phyloP scores from a whole-genome alignment of 2,888 invertebrate genomes.

The Tenthredo livida region DNA sequence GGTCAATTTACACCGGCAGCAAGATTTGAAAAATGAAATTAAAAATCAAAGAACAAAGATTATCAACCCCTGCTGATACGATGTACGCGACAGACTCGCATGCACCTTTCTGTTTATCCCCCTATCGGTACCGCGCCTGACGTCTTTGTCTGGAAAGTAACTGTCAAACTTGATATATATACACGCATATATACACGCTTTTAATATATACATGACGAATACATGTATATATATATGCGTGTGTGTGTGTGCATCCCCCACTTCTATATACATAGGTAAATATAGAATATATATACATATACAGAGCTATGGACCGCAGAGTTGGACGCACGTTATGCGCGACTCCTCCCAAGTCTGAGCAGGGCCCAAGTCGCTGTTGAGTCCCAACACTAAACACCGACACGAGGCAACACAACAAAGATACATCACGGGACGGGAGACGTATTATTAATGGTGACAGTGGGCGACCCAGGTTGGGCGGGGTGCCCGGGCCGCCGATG shows the following conservation, averaged over 20 bases:
- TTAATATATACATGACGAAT: conserved; percentile 16
- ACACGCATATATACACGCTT: not conserved
- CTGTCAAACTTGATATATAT: conserved; percentile 59
- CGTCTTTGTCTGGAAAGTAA: conserved; percentile 64
- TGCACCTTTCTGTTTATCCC: not conserved
- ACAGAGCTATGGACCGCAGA: conserved; percentile 30
- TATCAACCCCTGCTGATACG: conserved; percentile 36
- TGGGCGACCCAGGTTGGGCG: conserved; percentile 78
- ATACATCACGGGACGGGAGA: conserved; percentile 78
- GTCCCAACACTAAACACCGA: conserved; percentile 67
- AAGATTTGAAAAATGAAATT: conserved; percentile 6
- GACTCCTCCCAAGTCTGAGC: conserved; percentile 61
- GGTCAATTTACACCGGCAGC: conserved; percentile 2
- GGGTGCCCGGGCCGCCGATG: conserved; percentile 71
- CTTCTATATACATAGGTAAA: not conserved
- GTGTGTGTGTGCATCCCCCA: not conserved
- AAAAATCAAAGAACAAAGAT: not conserved
- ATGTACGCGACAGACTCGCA: conserved; percentile 6
- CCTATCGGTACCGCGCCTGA: conserved; percentile 51
- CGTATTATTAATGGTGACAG: conserved; percentile 79
- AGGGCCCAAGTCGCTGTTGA: conserved; percentile 33
- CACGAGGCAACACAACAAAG: conserved; percentile 62
- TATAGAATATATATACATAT: conserved; percentile 1
- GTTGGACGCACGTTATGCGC: conserved; percentile 44
- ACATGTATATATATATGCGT: not conserved